Evolutionary conservation across 1,140 invertebrate species (phyloP), one percentile per base, ranked within the genome.

Genomic region (Mercenaria mercenaria): DNA sequence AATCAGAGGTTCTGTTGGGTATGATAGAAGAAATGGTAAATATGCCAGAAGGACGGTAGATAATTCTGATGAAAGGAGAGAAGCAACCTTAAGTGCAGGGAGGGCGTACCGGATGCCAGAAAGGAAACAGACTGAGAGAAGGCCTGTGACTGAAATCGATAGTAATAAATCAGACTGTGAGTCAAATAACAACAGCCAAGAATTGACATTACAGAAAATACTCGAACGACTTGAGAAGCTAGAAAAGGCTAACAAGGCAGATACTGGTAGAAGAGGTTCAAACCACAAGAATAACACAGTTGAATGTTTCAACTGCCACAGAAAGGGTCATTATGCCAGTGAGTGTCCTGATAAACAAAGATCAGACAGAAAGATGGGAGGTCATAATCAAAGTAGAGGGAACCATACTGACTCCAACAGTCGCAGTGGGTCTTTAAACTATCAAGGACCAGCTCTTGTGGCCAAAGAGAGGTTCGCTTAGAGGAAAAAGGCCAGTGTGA

Each of bases 381-480:
- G 26, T 10, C 32, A 47, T 8, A 47, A 47, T 8, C 43, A 47
- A 8, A 15, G 15, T 8, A 47, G 43, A 47, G 15, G 15, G 43
- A 47, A 47, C 15, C 6, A 47, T 8, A 47, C 43, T 47, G 43
- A 47, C 6, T 8, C 15, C 15, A 6, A 15, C 6, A 8, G 6
- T 8, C 6, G 37, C 67, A 39, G 2, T 56, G 18, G 23, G n/a
- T 18, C 34, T 86, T 86, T 85, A 85, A 85, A 85, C 82, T 43
- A 39, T 41, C 34, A 59, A 26, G 64, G 82, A 72, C 82, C 39
- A 26, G n/a, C 82, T 37, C 41, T 85, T 23, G 26, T 3, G 74
- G 18, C 47, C 41, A 32, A 26, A 29, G 74, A 29, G 18, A 72
- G 37, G 39, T 72, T 23, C 39, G 34, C 15, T 32, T 52, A 52